A percentile compares a stretch with the other conserved stretches of the same genome.
phyloP scores from a whole-genome alignment of 2,888 invertebrate genomes.

The Drosophila cyrtoloma region DNA sequence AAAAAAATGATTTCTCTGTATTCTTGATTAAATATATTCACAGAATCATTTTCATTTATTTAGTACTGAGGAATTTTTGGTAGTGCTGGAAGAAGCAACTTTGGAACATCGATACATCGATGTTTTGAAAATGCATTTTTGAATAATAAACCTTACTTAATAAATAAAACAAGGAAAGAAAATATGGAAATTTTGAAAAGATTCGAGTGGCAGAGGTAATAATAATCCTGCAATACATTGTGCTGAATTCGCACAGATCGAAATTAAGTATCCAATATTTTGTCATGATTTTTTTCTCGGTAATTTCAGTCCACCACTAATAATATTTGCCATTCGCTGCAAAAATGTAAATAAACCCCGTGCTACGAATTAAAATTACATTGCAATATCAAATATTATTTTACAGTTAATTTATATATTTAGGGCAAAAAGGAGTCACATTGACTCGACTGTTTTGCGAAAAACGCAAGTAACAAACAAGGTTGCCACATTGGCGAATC shows the following conservation, averaged over 20 bases:
- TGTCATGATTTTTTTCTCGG: neutral
- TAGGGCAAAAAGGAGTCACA: neutral
- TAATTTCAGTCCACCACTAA: neutral
- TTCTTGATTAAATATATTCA: neutral
- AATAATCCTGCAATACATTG: neutral
- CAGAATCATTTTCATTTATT: neutral
- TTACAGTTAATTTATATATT: neutral
- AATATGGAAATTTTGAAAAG: neutral
- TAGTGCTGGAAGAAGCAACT: neutral
- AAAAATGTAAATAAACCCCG: neutral
- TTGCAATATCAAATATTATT: neutral
- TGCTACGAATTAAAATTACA: neutral
- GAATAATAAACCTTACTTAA: neutral
- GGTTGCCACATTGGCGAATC: neutral
- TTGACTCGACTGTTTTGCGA: neutral
- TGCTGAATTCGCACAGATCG: no score
- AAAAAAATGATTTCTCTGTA: neutral
- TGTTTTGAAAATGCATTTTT: neutral
- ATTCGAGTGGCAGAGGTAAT: neutral
- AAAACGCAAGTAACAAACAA: neutral
- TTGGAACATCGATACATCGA: conserved; percentile 2
- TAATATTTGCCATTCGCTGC: neutral
- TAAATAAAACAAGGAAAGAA: neutral
- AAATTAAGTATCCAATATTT: no score
- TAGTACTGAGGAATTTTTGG: neutral